A percentile compares a stretch with the other conserved stretches of the same genome.
These are phyloP conservation scores for Leucania comma DNA, from an alignment of 2,888 invertebrate species.

Conservation along the genomic window DNA sequence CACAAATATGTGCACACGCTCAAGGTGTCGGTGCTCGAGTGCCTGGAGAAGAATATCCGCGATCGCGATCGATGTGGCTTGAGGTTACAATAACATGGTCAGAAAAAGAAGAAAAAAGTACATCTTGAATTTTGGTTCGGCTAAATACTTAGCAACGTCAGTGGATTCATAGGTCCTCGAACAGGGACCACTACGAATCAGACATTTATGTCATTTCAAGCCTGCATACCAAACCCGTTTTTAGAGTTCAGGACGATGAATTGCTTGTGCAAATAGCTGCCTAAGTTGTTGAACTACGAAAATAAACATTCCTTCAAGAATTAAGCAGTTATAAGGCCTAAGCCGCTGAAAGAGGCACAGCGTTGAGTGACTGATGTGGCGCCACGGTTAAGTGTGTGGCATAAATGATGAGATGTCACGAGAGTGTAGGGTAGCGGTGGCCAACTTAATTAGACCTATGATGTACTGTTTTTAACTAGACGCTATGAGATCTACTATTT, in stretches of 20 bases:
- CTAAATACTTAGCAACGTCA: neutral
- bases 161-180: neutral
- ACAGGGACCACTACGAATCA: neutral
- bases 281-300: neutral
- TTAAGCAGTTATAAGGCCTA: neutral
- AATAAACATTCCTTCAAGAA: neutral
- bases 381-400: neutral
- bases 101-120: too few species aligned
- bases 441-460: too few species aligned
- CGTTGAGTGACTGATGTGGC: conserved; percentile 15
- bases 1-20: too few species aligned
- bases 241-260: neutral
- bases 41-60: too few species aligned
- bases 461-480: too few species aligned
- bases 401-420: neutral
- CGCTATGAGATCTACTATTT: too few species aligned
- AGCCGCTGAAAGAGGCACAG: neutral
- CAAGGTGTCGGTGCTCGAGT: too few species aligned
- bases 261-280: neutral
- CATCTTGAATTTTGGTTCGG: neutral
- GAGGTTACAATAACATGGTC: too few species aligned
- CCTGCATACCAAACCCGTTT: neutral
- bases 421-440: too few species aligned
- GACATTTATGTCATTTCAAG: neutral
- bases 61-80: too few species aligned